Base-by-base conservation (phyloP, 2,113 vertebrate species). In the Aplodontia rufa region DNA sequence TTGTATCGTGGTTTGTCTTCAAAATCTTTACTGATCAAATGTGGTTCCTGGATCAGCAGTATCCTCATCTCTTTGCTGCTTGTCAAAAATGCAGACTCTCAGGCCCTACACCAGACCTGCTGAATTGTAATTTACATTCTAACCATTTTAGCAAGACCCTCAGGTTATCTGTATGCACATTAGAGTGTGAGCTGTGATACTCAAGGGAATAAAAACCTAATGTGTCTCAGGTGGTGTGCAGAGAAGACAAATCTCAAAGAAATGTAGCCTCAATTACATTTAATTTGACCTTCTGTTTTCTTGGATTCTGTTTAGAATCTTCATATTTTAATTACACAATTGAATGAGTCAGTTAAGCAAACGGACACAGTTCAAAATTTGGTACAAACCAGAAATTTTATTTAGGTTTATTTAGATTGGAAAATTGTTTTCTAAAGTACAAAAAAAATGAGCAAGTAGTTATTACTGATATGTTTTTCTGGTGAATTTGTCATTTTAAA, bases 211-310 rank as follows among this genome's bases (percentile, higher is more conserved):
- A 47, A 68, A 74, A 95, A 45, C 12, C 32, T 53, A 49, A 51
- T 53, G 45, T 26, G 16, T 79, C 62, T 42, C 71, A 74, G 32
- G 55, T 83, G n/a, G 11, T 35, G 2, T 85, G 60, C n/a, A 49
- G 92, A 94, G 64, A 60, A 95, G 87, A 83, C 60, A 92, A 83
- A 94, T 87, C 87, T 8, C 64, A 58, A 95, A 69, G 74, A 93
- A 89, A 82, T 28, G 3, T 49, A 87, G 22, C 42, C 16, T 17
- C 64, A 92, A 51, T 71, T 16, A 53, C 11, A 49, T 45, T 91
- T 42, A 74, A 37, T 40, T 72, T 74, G 68, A 37, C 53, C 45
- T 86, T 96, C 89, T 78, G 22, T 79, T 32, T 62, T 45, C 55
- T 69, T 68, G 11, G 24, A 17, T 89, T 96, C 55, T 82, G 53